Evolutionary conservation across 2,113 vertebrate genomes (phyloP).

Genomic region (Zapus hudsonius): DNA sequence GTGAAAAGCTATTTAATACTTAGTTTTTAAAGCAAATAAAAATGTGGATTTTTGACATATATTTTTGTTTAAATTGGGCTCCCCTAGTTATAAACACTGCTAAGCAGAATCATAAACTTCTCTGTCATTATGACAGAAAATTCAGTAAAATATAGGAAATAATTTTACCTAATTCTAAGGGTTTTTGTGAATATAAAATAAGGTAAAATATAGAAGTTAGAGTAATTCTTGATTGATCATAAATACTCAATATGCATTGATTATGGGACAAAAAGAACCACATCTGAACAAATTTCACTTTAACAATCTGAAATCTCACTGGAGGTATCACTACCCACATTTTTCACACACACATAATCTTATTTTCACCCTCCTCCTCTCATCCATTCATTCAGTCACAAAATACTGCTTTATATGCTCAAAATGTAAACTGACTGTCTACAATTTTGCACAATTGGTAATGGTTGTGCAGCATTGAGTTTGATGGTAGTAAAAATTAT

Average conservation of each 20-base stretch:
- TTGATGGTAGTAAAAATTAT: not conserved
- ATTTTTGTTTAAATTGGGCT: slow-evolving; percentile 32
- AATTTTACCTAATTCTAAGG: not conserved
- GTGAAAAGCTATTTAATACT: slow-evolving; percentile 24
- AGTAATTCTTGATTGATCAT: not conserved
- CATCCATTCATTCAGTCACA: not conserved
- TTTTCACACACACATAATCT: not conserved
- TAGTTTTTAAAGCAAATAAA: not conserved
- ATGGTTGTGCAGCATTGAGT: not conserved
- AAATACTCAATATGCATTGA: not conserved
- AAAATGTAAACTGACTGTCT: not conserved
- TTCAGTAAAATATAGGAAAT: not conserved
- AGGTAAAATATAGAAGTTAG: not conserved
- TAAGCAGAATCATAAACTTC: not conserved
- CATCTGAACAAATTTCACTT: not conserved
- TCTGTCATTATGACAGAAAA: not conserved
- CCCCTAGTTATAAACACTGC: not conserved
- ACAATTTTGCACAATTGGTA: not conserved
- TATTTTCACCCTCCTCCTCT: not conserved
- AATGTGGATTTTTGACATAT: not conserved
- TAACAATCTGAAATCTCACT: not conserved
- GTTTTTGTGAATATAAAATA: slow-evolving; percentile 7
- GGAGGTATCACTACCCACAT: not conserved
- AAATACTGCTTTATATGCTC: not conserved
- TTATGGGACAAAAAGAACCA: not conserved